Base-by-base conservation (phyloP, 2,888 invertebrate species). In the Drosophila eohydei region DNA sequence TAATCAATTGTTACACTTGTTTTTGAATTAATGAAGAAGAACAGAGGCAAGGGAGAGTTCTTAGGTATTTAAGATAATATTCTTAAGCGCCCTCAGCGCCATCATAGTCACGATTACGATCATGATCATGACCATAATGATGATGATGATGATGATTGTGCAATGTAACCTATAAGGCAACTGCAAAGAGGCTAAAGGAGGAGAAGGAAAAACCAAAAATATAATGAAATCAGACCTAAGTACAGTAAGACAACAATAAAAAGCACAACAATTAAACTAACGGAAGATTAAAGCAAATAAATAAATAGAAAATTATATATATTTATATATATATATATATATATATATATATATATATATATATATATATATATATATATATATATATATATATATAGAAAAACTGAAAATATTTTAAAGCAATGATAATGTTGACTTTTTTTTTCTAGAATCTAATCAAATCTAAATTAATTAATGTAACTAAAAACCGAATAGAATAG, bases 351-450 rank as follows among this genome's bases (percentile, higher is more conserved):
- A 48, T 30, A 48, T 28, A 41, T 16, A 41, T 26, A 32, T 21
- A 54, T 14, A 52, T 34, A 54, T 5, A 54, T 5, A 38, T 7
- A 52, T 38, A 67, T 30, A 48, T 30, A 48, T 28, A 41, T 16
- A 41, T 26, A 36, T 14, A 54, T 14, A 52, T 21, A 54, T 5
- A 54, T 5, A 54, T 8, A 55, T 12, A 9, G 28, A 28, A 51
- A 62, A 71, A 68, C 51, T 65, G 69, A 73, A 54, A 56, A 75
- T 81, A 86, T 88, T 83, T 88, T 78, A 88, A 83, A 85, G 83
- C 83, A 83, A 83, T 83, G 82, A 69, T 61, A 62, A 71, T 50
- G 51, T 76, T 69, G 66, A 52, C 52, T 74, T 78, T 73, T 80
- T 75, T 86, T 86, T 87, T 83, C 59, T 80, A 79, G 71, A 67